Base-by-base conservation (phyloP, 2,113 vertebrate genomes). In the Bombycilla garrulus region DNA sequence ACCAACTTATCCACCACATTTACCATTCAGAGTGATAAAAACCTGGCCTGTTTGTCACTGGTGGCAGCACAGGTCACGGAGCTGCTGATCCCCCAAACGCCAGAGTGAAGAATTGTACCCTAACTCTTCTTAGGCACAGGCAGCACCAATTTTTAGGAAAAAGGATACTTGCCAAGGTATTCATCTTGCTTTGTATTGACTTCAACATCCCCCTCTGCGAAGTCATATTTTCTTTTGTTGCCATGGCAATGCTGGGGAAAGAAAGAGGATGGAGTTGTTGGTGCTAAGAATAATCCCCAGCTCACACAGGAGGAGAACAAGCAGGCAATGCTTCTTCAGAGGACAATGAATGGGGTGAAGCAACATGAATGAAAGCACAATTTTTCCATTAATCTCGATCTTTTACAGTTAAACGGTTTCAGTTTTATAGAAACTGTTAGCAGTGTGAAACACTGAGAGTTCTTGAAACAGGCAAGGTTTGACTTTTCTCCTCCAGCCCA, bases 131-230 rank as follows among this genome's bases (percentile, higher is more conserved):
- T 15, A 15, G 15, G 57, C 89, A 47, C 15, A 6, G 20, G 57
- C 61, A 95, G 47, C 69, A 67, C 42, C n/a, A 9, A 44, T 42
- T 56, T 64, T 92, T 86, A 58, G 74, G 47, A 97, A 98, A 99
- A 99, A 99, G 99, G 99, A 99, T 99, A 99, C 99, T 99, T 96
- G 99, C 99, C 98, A 99, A 98, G 71, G 99, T 99, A 98, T 99
- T 99, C 98, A 99, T 99, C 96, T 98, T 98, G 98, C 99, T 99
- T 88, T 99, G 99, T 98, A 99, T 99, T 81, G 99, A 99, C 97
- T 99, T 99, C 97, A 99, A 96, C 93, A 99, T 86, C 81, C 99
- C 99, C 93, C 99, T 98, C 92, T 99, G 99, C 13, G 99, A 99
- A 83, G 99, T 99, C 99, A 99, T 99, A 97, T 99, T 99, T 98